A percentile compares a stretch with the other conserved stretches of the same genome.
Conservation (phyloP, 2,797 vertebrate genomes). For the Falco rusticolus region DNA sequence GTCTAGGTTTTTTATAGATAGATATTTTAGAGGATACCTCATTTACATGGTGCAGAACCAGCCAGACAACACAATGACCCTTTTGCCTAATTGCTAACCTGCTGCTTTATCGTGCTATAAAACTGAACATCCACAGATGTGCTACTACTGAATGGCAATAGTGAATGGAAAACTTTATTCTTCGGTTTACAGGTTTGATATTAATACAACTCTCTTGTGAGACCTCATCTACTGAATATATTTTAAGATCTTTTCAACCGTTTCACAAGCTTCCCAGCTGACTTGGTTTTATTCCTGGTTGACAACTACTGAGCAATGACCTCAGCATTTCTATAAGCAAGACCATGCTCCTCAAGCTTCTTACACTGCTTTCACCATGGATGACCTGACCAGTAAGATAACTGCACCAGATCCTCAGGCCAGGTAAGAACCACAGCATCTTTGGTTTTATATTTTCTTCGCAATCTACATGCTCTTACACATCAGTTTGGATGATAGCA, state of each 20-base stretch:
- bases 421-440: neutral
- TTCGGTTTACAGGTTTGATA: neutral
- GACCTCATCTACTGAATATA: neutral
- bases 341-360: neutral
- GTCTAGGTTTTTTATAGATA: neutral
- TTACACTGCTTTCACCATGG: neutral
- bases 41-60: fast-evolving
- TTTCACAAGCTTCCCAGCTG: neutral
- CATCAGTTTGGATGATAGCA: neutral
- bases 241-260: neutral
- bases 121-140: neutral
- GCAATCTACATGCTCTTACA: neutral
- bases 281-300: neutral
- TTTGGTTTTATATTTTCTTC: neutral
- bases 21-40: neutral
- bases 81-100: neutral
- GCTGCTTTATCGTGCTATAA: fast-evolving
- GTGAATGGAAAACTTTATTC: fast-evolving
- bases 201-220: neutral
- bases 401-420: neutral
- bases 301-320: neutral
- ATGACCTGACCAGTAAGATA: neutral
- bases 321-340: neutral
- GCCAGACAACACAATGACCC: neutral
- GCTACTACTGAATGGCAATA: neutral